Base-by-base conservation (phyloP, 2,888 invertebrate genomes). In the Ganaspis brasiliensis region DNA sequence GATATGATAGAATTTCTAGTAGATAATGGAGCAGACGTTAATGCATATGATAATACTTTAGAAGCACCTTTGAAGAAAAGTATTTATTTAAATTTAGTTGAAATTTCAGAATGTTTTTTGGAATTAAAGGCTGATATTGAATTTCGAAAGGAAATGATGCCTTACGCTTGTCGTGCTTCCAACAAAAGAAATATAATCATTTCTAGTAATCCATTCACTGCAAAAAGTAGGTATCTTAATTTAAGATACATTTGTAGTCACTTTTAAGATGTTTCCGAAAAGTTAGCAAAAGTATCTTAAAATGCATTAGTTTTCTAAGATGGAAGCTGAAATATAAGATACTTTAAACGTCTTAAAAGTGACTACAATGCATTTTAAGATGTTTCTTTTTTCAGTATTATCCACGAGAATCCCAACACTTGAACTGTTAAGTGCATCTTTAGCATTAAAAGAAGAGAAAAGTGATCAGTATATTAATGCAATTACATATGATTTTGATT, bases 41-140 rank as follows among this genome's bases (percentile, higher is more conserved):
- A 40, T 12, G 12, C 40, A 1, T 12, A 5, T 40, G 12, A 40
- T 9, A 40, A 40, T 8, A 12, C 2, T 12, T 9, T 9, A 2
- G 12, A 8, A 5, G 12, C 40, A 10, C 40, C 40, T 1, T 40
- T 40, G 10, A 2, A 9, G 10, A 12, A 40, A 12, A 40, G 40
- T 40, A 10, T 40, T 40, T 40, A 9, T 2, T 10, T 40, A 12
- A 40, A 40, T 40, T 40, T 40, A 12, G 5, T 40, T 3, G 40
- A 40, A 40, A 40, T 59, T 31, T 8, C 24, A 12, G 59, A 59
- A 59, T 31, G 26, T 16, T 16, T 59, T 14, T 26, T 59, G 59
- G 59, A 31, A 31, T n/a, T 59, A 4, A 59, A 59, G 2, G 14
- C 59, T 9, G 31, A 31, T 31, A 8, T 35, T 31, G 40, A 40